Conservation (phyloP, 1,140 invertebrate genomes). For the Eriosoma lanigerum region DNA sequence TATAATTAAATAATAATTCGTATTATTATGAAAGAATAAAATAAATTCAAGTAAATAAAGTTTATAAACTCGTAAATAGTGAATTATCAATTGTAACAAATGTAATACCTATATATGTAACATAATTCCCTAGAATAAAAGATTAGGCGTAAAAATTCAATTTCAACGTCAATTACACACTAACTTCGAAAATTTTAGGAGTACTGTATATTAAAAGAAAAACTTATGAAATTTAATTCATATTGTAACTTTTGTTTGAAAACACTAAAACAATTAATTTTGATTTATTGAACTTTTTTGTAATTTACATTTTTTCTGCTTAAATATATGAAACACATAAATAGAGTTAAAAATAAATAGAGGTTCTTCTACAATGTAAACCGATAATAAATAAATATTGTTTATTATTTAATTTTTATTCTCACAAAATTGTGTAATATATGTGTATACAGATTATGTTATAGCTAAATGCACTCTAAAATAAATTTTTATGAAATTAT, state of each 20-base stretch:
- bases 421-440: no score
- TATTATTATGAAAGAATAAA: no score
- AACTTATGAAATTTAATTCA: neutral
- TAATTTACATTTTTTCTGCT: slow-evolving; percentile 1
- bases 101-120: neutral
- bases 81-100: neutral
- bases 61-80: no score
- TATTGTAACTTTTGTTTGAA: slow-evolving; percentile 22
- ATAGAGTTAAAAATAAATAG: no score
- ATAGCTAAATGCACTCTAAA: no score
- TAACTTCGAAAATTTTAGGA: neutral
- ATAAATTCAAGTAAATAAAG: neutral
- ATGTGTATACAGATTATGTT: no score
- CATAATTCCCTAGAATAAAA: slow-evolving; percentile 1
- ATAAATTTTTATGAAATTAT: no score
- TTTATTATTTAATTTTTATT: no score
- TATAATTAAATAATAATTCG: no score
- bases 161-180: neutral
- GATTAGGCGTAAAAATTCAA: neutral
- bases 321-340: neutral
- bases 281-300: slow-evolving; percentile 37
- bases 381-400: no score
- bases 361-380: no score
- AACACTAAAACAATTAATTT: neutral
- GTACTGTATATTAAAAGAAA: neutral